Evolutionary conservation across 2,113 vertebrate species (phyloP), one percentile per base, ranked within the genome.

Genomic region (Choloepus hoffmanni): DNA sequence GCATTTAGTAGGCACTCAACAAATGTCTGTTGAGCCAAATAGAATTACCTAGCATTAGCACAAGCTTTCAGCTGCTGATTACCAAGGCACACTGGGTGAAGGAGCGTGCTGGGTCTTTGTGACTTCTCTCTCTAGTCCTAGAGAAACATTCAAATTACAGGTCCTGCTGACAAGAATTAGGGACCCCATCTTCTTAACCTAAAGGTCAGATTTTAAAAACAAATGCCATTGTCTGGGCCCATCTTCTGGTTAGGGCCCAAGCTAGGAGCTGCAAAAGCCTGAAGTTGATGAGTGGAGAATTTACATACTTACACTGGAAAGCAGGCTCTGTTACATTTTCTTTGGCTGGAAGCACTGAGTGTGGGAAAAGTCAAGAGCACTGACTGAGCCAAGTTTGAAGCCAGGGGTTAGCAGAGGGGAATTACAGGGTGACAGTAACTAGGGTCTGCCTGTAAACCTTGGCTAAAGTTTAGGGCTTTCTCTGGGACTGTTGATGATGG

Each of bases 401-500:
- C 53, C 65, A 86, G 89, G 53, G 89, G 86, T 95, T 67, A 92
- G 68, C 43, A 67, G 79, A 92, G 82, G 85, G 73, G 83, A 89
- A 89, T 83, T 70, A 85, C 43, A 73, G 84, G 83, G 67, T 84
- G 96, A 92, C 88, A 82, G 93, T 74, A 73, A 91, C 84, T 88
- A 68, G 48, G 79, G 45, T 89, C 68, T 68, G 92, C 77, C 96
- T 97, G 53, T 28, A 85, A 96, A 96, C 48, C 55, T 77, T 92
- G 84, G 91, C 95, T 84, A 62, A 95, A 73, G 68, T 58, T 94
- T 82, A 86, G 81, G 94, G 65, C 67, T 96, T 88, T 85, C 90
- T 85, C 4, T 63, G 96, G 97, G 96, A 94, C 96, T 97, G 93
- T 72, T 92, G 94, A 95, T 83, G 92, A 90, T 94, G 84, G 97